Evolutionary conservation across 2,113 vertebrate species (phyloP).

Genomic region (Microcebus lehilahytsara): DNA sequence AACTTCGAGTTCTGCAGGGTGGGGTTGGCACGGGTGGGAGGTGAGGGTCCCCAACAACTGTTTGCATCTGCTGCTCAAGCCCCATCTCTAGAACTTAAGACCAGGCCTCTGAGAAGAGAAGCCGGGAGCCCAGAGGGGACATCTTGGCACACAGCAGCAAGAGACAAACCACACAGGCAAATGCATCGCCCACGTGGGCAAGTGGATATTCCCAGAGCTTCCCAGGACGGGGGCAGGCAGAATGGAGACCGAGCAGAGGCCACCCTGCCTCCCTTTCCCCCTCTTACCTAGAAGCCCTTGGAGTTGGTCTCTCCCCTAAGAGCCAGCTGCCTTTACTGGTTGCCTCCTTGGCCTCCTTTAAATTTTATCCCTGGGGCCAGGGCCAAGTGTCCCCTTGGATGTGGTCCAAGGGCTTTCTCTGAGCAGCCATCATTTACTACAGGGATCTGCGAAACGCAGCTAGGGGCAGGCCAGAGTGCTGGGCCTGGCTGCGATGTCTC

Average conservation of each 20-base stretch:
- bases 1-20: not conserved
- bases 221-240: rapidly evolving
- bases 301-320: not conserved
- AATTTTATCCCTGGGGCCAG: not conserved
- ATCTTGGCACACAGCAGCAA: not conserved
- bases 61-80: not conserved
- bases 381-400: not conserved
- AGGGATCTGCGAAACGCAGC: not conserved
- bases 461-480: not conserved
- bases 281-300: not conserved
- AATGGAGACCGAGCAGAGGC: not conserved
- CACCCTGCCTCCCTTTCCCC: not conserved
- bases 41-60: not conserved
- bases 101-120: not conserved
- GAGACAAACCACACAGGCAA: not conserved
- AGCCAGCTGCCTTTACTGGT: not conserved
- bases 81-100: not conserved
- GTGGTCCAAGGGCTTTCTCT: not conserved
- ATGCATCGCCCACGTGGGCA: not conserved
- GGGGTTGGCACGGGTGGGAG: not conserved
- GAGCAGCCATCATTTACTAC: not conserved
- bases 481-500: not conserved
- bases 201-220: not conserved
- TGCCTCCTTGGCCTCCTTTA: not conserved
- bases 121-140: not conserved